Conservation (phyloP, 2,888 invertebrate species). For the Silvanus unidentatus region DNA sequence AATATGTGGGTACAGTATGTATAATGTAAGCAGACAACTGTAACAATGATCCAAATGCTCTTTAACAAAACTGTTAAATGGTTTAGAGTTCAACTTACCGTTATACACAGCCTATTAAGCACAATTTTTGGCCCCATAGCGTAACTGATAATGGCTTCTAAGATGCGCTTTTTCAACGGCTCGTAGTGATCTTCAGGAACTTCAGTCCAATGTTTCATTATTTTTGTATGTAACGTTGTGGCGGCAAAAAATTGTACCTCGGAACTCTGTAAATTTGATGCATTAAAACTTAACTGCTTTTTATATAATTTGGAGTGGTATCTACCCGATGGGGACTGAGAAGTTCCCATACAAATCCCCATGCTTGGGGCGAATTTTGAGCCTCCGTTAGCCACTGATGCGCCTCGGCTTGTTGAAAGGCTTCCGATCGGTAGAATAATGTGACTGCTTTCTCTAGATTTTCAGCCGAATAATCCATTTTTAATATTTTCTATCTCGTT, state of each 20-base stretch:
- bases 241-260: slow-evolving; percentile 95
- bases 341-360: slow-evolving; percentile 90
- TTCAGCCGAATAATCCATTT: slow-evolving; percentile 58
- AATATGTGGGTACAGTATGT: slow-evolving; percentile 55
- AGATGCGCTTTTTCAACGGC: slow-evolving; percentile 67
- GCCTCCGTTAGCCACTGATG: slow-evolving; percentile 82
- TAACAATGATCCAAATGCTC: slow-evolving; percentile 29
- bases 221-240: slow-evolving; percentile 81
- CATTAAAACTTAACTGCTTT: too few relatives aligned
- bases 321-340: slow-evolving; percentile 74
- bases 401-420: slow-evolving; percentile 66
- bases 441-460: slow-evolving; percentile 65
- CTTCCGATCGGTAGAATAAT: slow-evolving; percentile 58
- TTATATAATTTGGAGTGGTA: not conserved
- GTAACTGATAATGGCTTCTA: slow-evolving; percentile 71
- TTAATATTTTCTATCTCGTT: too few relatives aligned
- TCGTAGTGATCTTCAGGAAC: slow-evolving; percentile 75
- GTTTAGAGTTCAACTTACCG: slow-evolving; percentile 57
- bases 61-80: not conserved
- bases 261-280: slow-evolving; percentile 56
- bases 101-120: slow-evolving; percentile 78
- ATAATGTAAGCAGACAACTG: slow-evolving; percentile 81
- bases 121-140: slow-evolving; percentile 80
- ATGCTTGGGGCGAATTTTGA: slow-evolving; percentile 81
- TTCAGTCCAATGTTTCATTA: slow-evolving; percentile 83